Conservation (phyloP, 2,797 vertebrate genomes). For the Coluber constrictor region DNA sequence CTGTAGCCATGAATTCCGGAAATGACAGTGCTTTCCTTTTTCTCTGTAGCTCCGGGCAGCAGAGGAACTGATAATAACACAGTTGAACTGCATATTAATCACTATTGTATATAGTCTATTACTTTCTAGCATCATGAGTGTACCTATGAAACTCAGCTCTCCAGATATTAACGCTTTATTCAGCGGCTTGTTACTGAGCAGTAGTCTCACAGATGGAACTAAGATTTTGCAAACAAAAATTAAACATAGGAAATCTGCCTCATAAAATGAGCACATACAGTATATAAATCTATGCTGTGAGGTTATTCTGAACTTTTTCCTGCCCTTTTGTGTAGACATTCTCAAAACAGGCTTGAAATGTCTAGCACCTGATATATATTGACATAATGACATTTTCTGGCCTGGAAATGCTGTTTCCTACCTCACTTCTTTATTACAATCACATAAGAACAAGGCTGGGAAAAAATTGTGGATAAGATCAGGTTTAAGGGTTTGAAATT, state of each 20-base stretch:
- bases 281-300: neutral
- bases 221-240: neutral
- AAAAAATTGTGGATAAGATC: neutral
- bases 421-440: neutral
- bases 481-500: slow-evolving; percentile 17
- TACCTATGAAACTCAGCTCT: neutral
- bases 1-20: neutral
- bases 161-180: neutral
- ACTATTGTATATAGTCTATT: neutral
- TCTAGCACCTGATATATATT: neutral
- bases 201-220: neutral
- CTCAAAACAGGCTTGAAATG: neutral
- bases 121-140: neutral
- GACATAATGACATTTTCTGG: neutral
- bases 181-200: neutral
- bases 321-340: neutral
- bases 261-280: neutral
- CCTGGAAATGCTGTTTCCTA: neutral
- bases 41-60: neutral
- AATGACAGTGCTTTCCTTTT: neutral
- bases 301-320: neutral
- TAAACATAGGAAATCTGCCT: neutral
- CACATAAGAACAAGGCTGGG: neutral
- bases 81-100: neutral
- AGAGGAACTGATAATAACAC: neutral